Conservation (phyloP, 2,888 invertebrate species). For the Criorhina ranunculi region DNA sequence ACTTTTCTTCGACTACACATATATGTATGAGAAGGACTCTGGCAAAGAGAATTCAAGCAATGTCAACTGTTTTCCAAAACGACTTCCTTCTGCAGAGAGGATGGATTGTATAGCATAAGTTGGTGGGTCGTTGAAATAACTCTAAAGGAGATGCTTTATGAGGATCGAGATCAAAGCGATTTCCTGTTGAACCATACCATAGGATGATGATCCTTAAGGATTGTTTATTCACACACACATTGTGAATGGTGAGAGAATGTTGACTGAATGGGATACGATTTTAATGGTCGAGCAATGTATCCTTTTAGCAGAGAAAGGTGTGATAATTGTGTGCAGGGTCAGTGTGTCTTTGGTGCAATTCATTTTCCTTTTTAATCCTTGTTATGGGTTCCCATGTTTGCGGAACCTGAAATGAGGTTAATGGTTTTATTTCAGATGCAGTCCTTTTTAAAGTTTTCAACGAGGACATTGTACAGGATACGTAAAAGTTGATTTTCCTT, state of each 20-base stretch:
- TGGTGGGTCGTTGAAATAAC: conserved; percentile 4
- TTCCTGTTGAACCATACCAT: conserved; percentile 33
- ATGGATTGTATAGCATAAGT: background rate
- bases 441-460: background rate
- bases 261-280: conserved; percentile 35
- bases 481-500: background rate
- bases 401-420: conserved; percentile 35
- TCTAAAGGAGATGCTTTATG: conserved; percentile 29
- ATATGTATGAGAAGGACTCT: background rate
- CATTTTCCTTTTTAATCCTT: background rate
- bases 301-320: conserved; percentile 10
- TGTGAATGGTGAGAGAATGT: conserved; percentile 37
- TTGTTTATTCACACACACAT: conserved; percentile 39
- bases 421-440: conserved; percentile 25
- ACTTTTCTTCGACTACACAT: conserved; percentile 46
- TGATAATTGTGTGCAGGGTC: conserved; percentile 33
- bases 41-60: conserved; percentile 43
- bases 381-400: no score
- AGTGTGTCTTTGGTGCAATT: background rate
- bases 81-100: background rate
- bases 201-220: conserved; percentile 56
- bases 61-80: conserved; percentile 43
- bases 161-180: conserved; percentile 67
- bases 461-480: background rate
- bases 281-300: conserved; percentile 26